phyloP scores from a whole-genome alignment of 2,113 vertebrate genomes.

The Aptenodytes forsteri region DNA sequence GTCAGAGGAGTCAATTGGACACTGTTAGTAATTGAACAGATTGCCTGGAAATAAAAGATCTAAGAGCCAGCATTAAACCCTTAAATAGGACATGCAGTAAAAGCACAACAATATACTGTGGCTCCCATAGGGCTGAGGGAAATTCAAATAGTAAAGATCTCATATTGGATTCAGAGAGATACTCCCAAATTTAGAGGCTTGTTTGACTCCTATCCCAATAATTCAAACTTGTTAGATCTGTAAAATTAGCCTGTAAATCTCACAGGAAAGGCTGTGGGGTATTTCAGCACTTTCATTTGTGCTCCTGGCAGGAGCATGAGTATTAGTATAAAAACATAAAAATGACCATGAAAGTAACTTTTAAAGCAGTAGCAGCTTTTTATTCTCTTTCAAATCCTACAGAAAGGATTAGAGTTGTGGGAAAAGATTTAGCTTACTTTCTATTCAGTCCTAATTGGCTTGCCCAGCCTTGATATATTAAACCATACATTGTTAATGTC shows the following conservation, averaged over 20 bases:
- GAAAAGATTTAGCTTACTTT: conserved; percentile 61
- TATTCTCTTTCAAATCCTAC: conserved; percentile 55
- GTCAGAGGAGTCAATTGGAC: not conserved
- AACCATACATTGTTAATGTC: conserved; percentile 49
- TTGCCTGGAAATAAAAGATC: conserved; percentile 16
- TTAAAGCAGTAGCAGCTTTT: conserved; percentile 47
- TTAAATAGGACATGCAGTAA: not conserved
- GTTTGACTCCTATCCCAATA: conserved; percentile 35
- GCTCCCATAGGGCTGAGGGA: not conserved
- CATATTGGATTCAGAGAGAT: not conserved
- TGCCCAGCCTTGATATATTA: conserved; percentile 33
- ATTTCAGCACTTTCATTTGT: conserved; percentile 45
- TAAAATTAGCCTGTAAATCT: conserved; percentile 53
- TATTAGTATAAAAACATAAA: conserved; percentile 50
- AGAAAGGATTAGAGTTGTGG: conserved; percentile 58
- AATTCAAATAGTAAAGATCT: conserved; percentile 1
- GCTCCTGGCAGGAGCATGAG: conserved; percentile 36
- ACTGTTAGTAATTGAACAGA: not conserved
- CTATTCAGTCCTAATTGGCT: conserved; percentile 50
- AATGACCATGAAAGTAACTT: conserved; percentile 61
- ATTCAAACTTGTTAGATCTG: conserved; percentile 38
- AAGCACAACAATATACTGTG: not conserved
- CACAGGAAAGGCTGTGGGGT: conserved; percentile 10
- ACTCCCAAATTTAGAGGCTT: conserved; percentile 24
- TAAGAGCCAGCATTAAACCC: not conserved